These are phyloP conservation scores for Metallyticus violacea DNA, from an alignment of 2,888 invertebrate genomes.

Conservation along the genomic window DNA sequence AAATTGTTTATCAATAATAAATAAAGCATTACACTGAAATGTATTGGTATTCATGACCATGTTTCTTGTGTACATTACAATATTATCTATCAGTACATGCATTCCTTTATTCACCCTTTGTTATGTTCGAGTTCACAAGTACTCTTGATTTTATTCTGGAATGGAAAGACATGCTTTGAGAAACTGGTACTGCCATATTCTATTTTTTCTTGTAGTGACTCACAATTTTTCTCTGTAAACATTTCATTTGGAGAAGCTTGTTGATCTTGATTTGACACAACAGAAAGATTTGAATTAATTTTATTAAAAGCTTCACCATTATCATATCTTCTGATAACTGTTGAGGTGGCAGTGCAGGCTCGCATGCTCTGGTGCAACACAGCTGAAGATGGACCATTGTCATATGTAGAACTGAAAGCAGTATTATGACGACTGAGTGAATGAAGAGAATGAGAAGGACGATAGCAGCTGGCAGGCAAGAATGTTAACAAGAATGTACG, in stretches of 20 bases:
- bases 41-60: not conserved
- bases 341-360: not conserved
- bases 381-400: not conserved
- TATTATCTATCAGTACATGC: not conserved
- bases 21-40: not conserved
- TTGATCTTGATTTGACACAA: not conserved
- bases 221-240: not conserved
- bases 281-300: not conserved
- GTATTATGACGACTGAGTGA: not conserved
- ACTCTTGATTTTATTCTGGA: not conserved
- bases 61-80: not conserved
- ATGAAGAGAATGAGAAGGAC: not conserved
- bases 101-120: not conserved
- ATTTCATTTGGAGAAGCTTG: not conserved
- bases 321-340: not conserved
- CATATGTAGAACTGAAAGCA: conserved; percentile 1
- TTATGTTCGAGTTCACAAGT: not conserved
- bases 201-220: not conserved
- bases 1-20: not conserved
- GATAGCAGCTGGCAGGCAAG: conserved; percentile 37
- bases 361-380: not conserved
- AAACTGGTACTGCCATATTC: not conserved
- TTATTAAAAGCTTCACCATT: not conserved
- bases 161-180: not conserved
- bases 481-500: conserved; percentile 51